Evolutionary conservation across 2,797 vertebrate species (phyloP).

Genomic region (Sus cebifrons): DNA sequence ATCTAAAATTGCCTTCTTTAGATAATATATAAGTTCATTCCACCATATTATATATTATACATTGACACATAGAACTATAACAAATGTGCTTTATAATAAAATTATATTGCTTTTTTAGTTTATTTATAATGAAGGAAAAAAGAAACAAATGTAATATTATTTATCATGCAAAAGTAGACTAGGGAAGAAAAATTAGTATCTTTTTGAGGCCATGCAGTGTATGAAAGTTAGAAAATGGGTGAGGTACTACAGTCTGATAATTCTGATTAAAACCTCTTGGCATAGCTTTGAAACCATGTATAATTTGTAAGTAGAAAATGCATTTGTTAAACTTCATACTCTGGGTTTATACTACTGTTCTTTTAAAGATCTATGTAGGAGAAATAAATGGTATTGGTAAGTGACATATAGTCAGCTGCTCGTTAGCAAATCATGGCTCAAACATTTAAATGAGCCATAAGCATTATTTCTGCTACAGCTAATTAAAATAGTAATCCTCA

Average conservation of each 20-base stretch:
- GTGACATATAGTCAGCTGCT: neutral
- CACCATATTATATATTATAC: neutral
- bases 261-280: neutral
- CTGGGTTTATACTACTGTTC: neutral
- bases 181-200: neutral
- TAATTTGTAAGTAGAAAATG: neutral
- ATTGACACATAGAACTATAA: neutral
- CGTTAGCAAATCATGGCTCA: neutral
- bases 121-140: constrained; percentile 4
- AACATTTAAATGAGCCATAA: neutral
- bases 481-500: neutral
- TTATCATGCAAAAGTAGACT: constrained; percentile 13
- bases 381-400: constrained; percentile 15
- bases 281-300: neutral
- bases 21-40: constrained; percentile 25
- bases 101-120: neutral
- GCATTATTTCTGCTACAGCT: constrained; percentile 2
- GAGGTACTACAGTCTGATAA: neutral
- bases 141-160: neutral
- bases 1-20: constrained; percentile 20
- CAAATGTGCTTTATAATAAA: constrained; percentile 17
- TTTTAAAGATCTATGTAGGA: neutral
- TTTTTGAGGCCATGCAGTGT: neutral
- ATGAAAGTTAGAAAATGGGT: neutral
- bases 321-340: neutral